Conservation (phyloP, 2,888 invertebrate genomes). For the Ellobium chinense region DNA sequence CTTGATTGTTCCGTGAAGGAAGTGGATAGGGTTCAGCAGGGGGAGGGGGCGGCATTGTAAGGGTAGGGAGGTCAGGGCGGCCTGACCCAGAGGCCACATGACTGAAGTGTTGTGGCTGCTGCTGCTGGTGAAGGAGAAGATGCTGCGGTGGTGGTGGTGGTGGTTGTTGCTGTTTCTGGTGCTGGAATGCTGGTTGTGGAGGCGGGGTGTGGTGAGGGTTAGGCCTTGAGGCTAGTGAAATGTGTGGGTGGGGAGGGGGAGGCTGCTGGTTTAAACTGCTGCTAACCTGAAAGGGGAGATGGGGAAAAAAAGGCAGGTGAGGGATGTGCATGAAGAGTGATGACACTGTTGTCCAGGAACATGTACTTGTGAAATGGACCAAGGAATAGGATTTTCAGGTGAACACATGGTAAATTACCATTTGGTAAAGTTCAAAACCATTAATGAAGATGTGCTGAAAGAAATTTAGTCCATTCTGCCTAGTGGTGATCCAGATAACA, state of each 20-base stretch:
- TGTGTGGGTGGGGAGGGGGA: conserved; percentile 34
- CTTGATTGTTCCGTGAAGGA: conserved; percentile 5
- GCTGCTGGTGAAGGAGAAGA: conserved; percentile 5
- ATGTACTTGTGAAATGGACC: too few species aligned
- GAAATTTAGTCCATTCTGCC: too few species aligned
- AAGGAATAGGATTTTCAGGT: too few species aligned
- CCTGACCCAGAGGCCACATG: background rate
- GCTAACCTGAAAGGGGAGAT: conserved; percentile 38
- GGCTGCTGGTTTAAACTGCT: conserved; percentile 28
- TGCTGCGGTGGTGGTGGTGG: conserved; percentile 22
- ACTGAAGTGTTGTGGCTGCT: conserved; percentile 11
- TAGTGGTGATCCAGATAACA: too few species aligned
- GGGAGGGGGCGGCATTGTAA: conserved; percentile 42
- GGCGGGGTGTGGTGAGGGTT: conserved; percentile 1
- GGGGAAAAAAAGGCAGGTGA: too few species aligned
- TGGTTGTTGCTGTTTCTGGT: conserved; percentile 10
- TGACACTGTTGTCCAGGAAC: too few species aligned
- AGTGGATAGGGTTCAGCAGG: conserved; percentile 50
- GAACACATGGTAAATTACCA: too few species aligned
- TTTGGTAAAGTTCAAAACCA: too few species aligned
- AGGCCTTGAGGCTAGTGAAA: conserved; percentile 11
- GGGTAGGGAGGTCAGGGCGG: conserved; percentile 31
- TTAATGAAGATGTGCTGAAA: too few species aligned
- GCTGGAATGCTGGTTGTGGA: conserved; percentile 34
- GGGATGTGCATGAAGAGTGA: too few species aligned